Conservation (phyloP, 2,888 invertebrate genomes). For the Drosophila nigritarsus region DNA sequence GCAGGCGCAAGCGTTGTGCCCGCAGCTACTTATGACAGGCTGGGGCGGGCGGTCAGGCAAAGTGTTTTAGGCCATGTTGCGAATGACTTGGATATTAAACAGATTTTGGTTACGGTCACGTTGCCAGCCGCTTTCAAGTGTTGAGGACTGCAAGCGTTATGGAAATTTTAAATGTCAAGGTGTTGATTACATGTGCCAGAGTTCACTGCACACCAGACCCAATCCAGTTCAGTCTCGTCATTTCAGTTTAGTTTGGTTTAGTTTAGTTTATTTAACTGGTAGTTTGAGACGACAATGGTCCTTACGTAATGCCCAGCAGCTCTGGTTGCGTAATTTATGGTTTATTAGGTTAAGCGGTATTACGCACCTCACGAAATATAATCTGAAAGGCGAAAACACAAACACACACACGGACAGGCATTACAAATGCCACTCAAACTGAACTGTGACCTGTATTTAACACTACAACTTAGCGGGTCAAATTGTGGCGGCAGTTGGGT, state of each 20-base stretch:
- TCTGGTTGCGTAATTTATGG: constrained; percentile 22
- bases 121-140: constrained; percentile 8
- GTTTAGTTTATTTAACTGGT: constrained; percentile 1
- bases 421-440: constrained; percentile 20
- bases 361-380: constrained; percentile 59
- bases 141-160: constrained; percentile 14
- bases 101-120: constrained; percentile 52
- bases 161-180: constrained; percentile 49
- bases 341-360: constrained; percentile 51
- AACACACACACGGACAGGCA: constrained; percentile 1
- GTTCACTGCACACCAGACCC: constrained; percentile 26
- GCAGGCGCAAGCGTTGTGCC: constrained; percentile 57
- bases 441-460: constrained; percentile 29
- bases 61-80: constrained; percentile 33
- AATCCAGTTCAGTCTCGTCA: not conserved
- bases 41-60: not conserved
- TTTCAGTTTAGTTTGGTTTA: constrained; percentile 1
- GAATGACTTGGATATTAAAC: constrained; percentile 57
- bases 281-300: constrained; percentile 5
- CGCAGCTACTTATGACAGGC: constrained; percentile 51
- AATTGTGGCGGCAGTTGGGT: not conserved
- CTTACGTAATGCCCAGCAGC: constrained; percentile 34
- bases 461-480: constrained; percentile 9
- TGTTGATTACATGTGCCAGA: constrained; percentile 60
- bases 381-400: constrained; percentile 25